These are phyloP conservation scores for Columba livia DNA, from an alignment of 2,113 vertebrate species.

Conservation along the genomic window DNA sequence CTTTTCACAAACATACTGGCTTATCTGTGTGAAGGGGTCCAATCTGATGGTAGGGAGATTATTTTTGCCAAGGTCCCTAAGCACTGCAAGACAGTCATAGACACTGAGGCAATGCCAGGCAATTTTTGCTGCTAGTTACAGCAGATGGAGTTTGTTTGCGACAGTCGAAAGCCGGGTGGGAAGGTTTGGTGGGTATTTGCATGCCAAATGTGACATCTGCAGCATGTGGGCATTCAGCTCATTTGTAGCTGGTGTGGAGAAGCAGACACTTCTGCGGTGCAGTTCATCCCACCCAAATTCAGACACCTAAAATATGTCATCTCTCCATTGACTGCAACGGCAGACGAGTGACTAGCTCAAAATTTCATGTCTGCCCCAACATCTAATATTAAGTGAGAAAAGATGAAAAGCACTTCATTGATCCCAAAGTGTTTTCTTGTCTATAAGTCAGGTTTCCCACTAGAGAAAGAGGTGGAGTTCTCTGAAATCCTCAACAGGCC, in stretches of 20 bases:
- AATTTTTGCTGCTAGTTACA: background rate
- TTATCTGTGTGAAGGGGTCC: background rate
- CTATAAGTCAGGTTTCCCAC: background rate
- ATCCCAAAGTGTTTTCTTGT: background rate
- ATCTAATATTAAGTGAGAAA: background rate
- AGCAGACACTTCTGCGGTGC: background rate
- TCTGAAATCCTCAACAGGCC: background rate
- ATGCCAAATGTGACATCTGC: background rate
- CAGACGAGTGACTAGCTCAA: background rate
- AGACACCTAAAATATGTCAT: background rate
- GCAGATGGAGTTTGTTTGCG: background rate
- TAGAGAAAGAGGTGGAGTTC: background rate
- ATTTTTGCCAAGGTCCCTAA: background rate
- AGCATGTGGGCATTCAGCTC: rapidly evolving
- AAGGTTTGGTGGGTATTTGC: background rate
- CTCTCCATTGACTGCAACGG: rapidly evolving
- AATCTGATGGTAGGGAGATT: background rate
- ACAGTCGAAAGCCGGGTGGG: background rate
- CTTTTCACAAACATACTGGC: background rate
- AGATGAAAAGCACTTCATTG: background rate
- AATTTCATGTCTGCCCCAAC: background rate
- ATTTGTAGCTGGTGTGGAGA: background rate
- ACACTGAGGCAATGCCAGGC: background rate
- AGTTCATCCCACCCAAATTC: background rate
- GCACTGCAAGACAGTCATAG: background rate